Conservation (phyloP, 2,888 invertebrate genomes). For the Ypsolopha scabrella region DNA sequence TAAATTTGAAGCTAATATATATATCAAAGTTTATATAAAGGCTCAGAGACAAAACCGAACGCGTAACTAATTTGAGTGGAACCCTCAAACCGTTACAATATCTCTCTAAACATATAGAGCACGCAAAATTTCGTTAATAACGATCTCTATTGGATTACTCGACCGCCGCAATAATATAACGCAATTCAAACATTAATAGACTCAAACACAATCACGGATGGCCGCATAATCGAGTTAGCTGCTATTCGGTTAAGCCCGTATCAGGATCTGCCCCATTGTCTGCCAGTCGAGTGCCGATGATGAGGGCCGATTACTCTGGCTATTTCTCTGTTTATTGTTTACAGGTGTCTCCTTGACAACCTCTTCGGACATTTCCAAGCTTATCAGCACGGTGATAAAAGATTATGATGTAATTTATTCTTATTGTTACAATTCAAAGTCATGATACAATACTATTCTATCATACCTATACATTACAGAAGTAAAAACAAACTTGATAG, state of each 20-base stretch:
- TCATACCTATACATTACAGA: not conserved
- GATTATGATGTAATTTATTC: no score
- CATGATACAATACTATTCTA: no score
- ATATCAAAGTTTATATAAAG: slow-evolving; percentile 3
- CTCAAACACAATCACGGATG: slow-evolving; percentile 67
- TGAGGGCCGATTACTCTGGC: slow-evolving; percentile 65
- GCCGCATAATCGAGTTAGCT: slow-evolving; percentile 68
- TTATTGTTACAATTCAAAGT: no score
- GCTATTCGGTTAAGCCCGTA: slow-evolving; percentile 66
- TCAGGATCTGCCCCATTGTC: slow-evolving; percentile 66
- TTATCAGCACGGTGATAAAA: no score
- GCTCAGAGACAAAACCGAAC: slow-evolving; percentile 18
- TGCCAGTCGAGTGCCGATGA: slow-evolving; percentile 57
- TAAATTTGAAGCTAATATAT: no score
- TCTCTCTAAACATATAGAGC: slow-evolving; percentile 8
- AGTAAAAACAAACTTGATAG: not conserved
- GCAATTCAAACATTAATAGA: slow-evolving; percentile 69
- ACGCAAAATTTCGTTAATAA: slow-evolving; percentile 50
- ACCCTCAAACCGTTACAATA: slow-evolving; percentile 24
- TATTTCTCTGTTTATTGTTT: slow-evolving; percentile 64
- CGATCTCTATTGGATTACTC: slow-evolving; percentile 58
- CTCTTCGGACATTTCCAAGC: not conserved
- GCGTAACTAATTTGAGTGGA: slow-evolving; percentile 22
- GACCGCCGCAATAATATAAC: slow-evolving; percentile 62
- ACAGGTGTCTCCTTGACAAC: slow-evolving; percentile 39